Conservation (phyloP, 2,113 vertebrate species). For the Pelodiscus sinensis region DNA sequence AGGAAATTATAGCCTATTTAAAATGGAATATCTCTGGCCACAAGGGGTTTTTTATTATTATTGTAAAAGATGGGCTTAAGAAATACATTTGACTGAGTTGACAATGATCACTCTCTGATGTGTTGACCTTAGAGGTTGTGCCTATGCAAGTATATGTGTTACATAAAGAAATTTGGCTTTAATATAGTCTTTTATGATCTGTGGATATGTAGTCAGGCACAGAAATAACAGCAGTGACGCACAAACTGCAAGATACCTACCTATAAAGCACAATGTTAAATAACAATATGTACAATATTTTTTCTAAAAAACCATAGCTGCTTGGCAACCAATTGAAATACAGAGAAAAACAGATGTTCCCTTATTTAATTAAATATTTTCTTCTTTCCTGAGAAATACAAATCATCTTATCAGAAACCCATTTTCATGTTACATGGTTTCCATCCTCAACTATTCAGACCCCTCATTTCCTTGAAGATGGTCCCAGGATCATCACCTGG, state of each 20-base stretch:
- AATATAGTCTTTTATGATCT: not conserved
- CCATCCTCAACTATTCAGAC: not conserved
- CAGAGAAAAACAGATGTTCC: constrained; percentile 27
- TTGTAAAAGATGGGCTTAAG: constrained; percentile 33
- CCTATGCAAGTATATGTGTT: constrained; percentile 23
- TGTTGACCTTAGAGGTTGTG: constrained; percentile 31
- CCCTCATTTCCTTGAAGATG: not conserved
- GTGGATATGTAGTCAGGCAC: not conserved
- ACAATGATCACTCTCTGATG: constrained; percentile 22
- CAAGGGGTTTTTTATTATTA: constrained; percentile 18
- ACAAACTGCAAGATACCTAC: not conserved
- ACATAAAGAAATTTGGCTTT: constrained; percentile 4
- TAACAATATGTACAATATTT: not conserved
- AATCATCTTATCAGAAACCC: not conserved
- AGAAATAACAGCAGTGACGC: constrained; percentile 15
- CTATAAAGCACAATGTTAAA: not conserved
- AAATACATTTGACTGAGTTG: not conserved
- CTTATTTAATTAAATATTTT: constrained; percentile 23
- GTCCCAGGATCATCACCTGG: not conserved
- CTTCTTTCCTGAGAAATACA: constrained; percentile 31
- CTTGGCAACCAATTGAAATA: not conserved
- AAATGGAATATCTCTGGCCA: constrained; percentile 42
- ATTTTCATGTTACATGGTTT: not conserved
- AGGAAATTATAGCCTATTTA: constrained; percentile 55
- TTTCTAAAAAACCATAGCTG: constrained; percentile 26